These are phyloP conservation scores for Enteromius radiatus DNA, from an alignment of 2,797 vertebrate species.

Conservation along the genomic window DNA sequence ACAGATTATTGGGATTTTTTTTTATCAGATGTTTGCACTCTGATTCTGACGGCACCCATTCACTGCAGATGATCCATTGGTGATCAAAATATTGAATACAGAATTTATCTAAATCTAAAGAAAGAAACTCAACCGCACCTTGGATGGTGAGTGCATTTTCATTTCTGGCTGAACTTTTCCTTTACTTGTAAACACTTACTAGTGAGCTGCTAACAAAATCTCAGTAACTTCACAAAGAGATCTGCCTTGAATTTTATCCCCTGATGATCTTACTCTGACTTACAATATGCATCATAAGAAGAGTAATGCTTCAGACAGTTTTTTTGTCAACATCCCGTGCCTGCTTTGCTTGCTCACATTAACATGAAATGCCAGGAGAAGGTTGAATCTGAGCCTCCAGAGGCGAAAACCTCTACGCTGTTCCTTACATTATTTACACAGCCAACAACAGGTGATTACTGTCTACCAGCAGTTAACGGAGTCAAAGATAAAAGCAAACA, in stretches of 20 bases:
- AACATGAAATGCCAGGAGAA: slow-evolving; percentile 25
- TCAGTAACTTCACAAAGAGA: slow-evolving; percentile 24
- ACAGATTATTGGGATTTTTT: background rate
- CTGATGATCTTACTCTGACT: slow-evolving; percentile 65
- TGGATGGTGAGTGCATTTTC: background rate
- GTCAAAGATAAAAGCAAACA: slow-evolving; percentile 34
- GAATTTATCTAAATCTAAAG: background rate
- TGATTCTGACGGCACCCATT: background rate
- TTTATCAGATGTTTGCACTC: background rate
- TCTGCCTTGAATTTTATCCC: slow-evolving; percentile 61
- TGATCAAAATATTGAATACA: background rate
- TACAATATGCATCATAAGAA: slow-evolving; percentile 63
- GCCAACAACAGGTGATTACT: slow-evolving; percentile 40
- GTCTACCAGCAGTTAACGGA: slow-evolving; percentile 35
- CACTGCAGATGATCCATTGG: background rate
- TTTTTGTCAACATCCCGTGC: background rate
- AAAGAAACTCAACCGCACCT: background rate
- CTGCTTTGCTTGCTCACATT: slow-evolving; percentile 22
- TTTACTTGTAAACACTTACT: background rate
- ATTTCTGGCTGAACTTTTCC: background rate
- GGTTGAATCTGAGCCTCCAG: slow-evolving; percentile 20
- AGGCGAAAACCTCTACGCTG: background rate
- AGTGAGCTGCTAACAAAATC: background rate
- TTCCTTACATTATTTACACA: slow-evolving; percentile 41
- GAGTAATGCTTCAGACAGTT: slow-evolving; percentile 61